These are phyloP conservation scores for Melanaphis sacchari DNA, from an alignment of 1,140 invertebrate species.

Conservation along the genomic window DNA sequence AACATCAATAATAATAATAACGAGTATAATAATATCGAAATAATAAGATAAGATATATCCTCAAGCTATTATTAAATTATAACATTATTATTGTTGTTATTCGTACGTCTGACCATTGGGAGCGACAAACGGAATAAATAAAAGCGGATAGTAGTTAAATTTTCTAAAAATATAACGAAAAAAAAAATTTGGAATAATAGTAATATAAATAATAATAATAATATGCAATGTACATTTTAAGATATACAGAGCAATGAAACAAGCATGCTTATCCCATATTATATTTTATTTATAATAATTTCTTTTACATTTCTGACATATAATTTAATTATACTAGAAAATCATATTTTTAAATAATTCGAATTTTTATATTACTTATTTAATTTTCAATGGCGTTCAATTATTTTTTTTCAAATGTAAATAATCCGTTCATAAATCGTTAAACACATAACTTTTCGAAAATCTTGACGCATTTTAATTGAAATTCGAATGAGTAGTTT, in stretches of 20 bases:
- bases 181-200: neutral
- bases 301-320: neutral
- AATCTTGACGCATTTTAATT: neutral
- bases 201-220: neutral
- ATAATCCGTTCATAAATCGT: neutral
- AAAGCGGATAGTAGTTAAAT: neutral
- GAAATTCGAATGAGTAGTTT: neutral
- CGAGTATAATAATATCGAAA: neutral
- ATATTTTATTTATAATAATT: neutral
- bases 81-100: neutral
- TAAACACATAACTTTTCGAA: neutral
- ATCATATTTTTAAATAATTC: neutral
- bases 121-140: neutral
- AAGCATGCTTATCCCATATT: neutral
- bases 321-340: neutral
- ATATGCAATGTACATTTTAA: conserved; percentile 41
- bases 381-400: neutral
- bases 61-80: neutral
- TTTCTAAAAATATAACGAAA: conserved; percentile 17
- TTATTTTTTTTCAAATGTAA: neutral
- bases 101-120: neutral
- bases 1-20: neutral
- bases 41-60: conserved; percentile 9
- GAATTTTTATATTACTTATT: neutral
- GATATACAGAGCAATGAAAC: neutral